phyloP scores from a whole-genome alignment of 2,113 vertebrate genomes.

The Setophaga petechia region DNA sequence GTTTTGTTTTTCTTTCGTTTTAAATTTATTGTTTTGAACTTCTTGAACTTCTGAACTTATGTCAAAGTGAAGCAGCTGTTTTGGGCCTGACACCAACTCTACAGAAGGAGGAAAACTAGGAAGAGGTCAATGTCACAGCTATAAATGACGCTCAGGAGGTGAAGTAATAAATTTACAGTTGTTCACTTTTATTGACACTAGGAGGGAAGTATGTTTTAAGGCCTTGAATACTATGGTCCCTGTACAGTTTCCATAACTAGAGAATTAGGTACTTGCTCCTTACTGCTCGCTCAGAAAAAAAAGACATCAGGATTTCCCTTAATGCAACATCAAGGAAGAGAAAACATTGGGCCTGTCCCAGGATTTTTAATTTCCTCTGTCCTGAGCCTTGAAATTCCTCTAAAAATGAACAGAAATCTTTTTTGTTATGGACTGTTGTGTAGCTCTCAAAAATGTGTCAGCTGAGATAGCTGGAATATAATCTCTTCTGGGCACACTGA shows the following conservation, averaged over 20 bases:
- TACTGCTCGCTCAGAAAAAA: neutral
- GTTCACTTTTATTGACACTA: neutral
- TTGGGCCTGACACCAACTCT: neutral
- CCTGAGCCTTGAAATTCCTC: neutral
- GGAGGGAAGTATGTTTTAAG: neutral
- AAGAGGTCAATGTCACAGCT: neutral
- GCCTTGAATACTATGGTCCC: neutral
- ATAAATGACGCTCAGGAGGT: neutral
- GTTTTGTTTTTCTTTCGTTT: neutral
- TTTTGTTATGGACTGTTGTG: fast-evolving
- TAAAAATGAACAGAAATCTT: neutral
- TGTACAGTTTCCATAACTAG: neutral
- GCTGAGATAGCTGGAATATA: neutral
- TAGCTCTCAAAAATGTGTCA: neutral
- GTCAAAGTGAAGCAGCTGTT: neutral
- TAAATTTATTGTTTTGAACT: neutral
- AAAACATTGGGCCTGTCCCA: neutral
- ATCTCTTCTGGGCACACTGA: neutral
- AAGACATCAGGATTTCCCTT: neutral
- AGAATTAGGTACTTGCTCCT: neutral
- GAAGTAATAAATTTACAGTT: neutral
- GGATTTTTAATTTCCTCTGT: neutral
- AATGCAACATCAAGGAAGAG: neutral
- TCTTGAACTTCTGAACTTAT: neutral
- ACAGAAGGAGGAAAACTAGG: neutral